Conservation (phyloP, 2,888 invertebrate species). For the Synergus itoensis region DNA sequence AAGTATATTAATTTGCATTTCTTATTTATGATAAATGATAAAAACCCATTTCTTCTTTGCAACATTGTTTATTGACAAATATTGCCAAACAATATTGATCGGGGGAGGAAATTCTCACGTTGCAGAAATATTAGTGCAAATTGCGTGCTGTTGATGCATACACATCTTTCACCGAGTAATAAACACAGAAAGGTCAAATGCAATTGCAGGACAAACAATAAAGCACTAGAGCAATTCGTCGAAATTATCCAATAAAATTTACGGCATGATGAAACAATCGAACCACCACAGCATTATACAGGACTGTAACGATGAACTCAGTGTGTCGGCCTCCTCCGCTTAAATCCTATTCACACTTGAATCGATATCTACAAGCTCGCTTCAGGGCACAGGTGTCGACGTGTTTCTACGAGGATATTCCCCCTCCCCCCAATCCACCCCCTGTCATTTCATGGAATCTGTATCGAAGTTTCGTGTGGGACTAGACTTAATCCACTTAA, state of each 20-base stretch:
- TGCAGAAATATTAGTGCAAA: too few species aligned
- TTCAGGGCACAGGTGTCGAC: constrained; percentile 26
- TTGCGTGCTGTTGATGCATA: too few species aligned
- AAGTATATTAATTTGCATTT: too few species aligned
- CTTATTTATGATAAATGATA: too few species aligned
- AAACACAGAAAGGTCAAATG: not conserved
- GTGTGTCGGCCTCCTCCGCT: not conserved
- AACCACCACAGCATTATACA: not conserved
- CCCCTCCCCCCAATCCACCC: too few species aligned
- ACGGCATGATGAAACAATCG: not conserved
- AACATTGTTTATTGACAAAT: too few species aligned
- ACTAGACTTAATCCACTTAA: constrained; percentile 11
- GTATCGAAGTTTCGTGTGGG: constrained; percentile 12
- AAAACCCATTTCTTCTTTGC: too few species aligned
- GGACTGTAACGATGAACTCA: constrained; percentile 2
- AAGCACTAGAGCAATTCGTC: constrained; percentile 1
- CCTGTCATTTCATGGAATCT: constrained; percentile 1
- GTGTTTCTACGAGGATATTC: constrained; percentile 2
- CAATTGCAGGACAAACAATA: not conserved
- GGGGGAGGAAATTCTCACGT: too few species aligned
- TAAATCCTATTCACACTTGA: constrained; percentile 21
- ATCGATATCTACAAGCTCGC: constrained; percentile 29
- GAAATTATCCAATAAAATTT: not conserved
- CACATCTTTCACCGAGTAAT: too few species aligned
- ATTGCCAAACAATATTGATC: too few species aligned